Conservation (phyloP, 2,888 invertebrate genomes). For the Ptilodon capucinus region DNA sequence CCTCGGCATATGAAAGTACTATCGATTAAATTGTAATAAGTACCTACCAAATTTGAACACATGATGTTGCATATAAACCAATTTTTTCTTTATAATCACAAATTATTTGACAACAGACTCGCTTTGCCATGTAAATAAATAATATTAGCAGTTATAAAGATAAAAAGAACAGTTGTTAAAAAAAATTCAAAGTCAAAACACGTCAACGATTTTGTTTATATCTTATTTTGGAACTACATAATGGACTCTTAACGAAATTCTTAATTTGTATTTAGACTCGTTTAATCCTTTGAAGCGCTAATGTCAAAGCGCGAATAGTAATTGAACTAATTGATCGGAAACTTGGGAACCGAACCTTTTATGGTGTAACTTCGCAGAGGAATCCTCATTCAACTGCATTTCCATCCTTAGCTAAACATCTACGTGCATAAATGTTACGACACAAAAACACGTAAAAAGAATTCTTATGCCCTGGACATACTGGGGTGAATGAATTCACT, state of each 20-base stretch:
- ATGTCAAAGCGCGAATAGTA: background rate
- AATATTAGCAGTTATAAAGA: no score
- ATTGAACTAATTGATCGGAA: background rate
- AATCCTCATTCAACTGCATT: background rate
- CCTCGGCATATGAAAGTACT: no score
- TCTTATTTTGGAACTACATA: no score
- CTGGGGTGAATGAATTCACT: no score
- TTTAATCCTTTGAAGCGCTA: background rate
- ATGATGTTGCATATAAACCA: no score
- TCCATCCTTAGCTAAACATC: background rate
- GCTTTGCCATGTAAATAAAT: no score
- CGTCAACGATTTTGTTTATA: no score
- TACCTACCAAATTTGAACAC: no score
- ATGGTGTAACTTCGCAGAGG: background rate
- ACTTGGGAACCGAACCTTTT: background rate
- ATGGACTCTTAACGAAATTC: background rate
- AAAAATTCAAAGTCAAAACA: constrained; percentile 13
- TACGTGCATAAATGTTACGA: background rate
- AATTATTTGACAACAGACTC: no score
- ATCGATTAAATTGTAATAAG: no score
- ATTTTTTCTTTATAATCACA: no score
- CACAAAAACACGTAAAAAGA: background rate
- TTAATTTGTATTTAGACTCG: background rate
- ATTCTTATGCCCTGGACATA: no score
- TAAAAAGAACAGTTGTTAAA: constrained; percentile 15